Percentiles rank a stretch among this genome's conserved stretches.
Evolutionary conservation across 2,888 invertebrate genomes (phyloP).

Genomic region (Pyrochroa serraticornis): DNA sequence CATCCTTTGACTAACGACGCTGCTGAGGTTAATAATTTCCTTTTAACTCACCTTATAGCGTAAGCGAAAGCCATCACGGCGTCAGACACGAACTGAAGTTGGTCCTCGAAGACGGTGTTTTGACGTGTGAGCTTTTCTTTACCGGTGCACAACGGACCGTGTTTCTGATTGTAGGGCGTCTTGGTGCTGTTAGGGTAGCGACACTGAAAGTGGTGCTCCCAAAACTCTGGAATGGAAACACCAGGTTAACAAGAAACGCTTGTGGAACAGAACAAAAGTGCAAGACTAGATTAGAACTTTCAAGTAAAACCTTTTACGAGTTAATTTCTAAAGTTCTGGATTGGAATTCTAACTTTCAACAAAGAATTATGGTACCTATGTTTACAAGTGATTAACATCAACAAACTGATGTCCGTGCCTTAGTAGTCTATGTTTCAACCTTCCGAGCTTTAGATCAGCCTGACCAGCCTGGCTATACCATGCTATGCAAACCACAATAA

Average conservation of each 20-base stretch:
- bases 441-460: too few species aligned
- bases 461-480: too few species aligned
- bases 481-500: too few species aligned
- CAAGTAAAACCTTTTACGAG: too few species aligned
- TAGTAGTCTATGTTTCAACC: too few species aligned
- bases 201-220: slow-evolving; percentile 94
- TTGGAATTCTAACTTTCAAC: too few species aligned
- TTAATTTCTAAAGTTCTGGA: too few species aligned
- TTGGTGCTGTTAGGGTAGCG: slow-evolving; percentile 79
- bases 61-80: slow-evolving; percentile 95
- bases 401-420: too few species aligned
- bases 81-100: slow-evolving; percentile 95
- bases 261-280: background rate
- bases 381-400: too few species aligned
- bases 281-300: background rate
- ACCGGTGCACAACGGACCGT: slow-evolving; percentile 75
- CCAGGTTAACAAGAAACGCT: background rate
- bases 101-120: slow-evolving; percentile 88
- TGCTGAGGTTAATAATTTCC: background rate
- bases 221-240: slow-evolving; percentile 74
- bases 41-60: slow-evolving; percentile 71
- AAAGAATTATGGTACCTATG: too few species aligned
- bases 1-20: background rate
- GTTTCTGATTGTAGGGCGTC: slow-evolving; percentile 83
- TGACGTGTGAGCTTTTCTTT: slow-evolving; percentile 74